A percentile compares a stretch with the other conserved stretches of the same genome.
Conservation (phyloP, 2,888 invertebrate genomes). For the Oeneis ivallda region DNA sequence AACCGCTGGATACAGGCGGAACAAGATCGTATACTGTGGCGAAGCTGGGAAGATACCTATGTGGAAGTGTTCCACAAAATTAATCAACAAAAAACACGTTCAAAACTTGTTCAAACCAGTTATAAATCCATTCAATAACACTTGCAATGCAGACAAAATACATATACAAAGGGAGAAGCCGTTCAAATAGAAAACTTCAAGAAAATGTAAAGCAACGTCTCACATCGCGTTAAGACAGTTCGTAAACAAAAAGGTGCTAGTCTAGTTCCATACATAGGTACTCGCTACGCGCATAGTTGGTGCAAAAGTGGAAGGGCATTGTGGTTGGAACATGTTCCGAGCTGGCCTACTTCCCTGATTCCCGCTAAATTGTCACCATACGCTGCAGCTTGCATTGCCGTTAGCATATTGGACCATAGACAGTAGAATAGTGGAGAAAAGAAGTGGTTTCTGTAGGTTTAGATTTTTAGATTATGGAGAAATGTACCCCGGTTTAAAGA, state of each 20-base stretch:
- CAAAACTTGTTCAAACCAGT: too few species aligned
- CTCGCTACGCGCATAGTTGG: slow-evolving; percentile 12
- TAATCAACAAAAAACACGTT: too few species aligned
- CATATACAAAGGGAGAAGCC: slow-evolving; percentile 6
- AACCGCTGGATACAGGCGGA: too few species aligned
- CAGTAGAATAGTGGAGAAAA: too few species aligned
- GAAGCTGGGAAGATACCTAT: too few species aligned
- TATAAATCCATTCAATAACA: neutral
- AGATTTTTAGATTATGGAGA: too few species aligned
- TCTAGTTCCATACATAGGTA: slow-evolving; percentile 19
- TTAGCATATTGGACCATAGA: slow-evolving; percentile 16
- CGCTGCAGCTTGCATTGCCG: slow-evolving; percentile 29
- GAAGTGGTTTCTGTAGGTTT: too few species aligned
- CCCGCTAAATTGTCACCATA: slow-evolving; percentile 49
- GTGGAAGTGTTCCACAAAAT: too few species aligned
- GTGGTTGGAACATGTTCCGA: slow-evolving; percentile 35
- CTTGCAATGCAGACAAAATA: neutral
- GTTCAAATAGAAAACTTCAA: neutral
- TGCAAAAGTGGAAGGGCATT: slow-evolving; percentile 31
- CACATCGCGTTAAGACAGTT: slow-evolving; percentile 18
- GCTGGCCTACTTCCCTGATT: slow-evolving; percentile 56
- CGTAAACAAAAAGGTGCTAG: slow-evolving; percentile 25
- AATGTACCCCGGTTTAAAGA: too few species aligned
- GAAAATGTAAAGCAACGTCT: slow-evolving; percentile 2
- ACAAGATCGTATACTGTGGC: too few species aligned